Evolutionary conservation across 2,113 vertebrate genomes (phyloP), one percentile per base, ranked within the genome.

Genomic region (Nymphicus hollandicus): DNA sequence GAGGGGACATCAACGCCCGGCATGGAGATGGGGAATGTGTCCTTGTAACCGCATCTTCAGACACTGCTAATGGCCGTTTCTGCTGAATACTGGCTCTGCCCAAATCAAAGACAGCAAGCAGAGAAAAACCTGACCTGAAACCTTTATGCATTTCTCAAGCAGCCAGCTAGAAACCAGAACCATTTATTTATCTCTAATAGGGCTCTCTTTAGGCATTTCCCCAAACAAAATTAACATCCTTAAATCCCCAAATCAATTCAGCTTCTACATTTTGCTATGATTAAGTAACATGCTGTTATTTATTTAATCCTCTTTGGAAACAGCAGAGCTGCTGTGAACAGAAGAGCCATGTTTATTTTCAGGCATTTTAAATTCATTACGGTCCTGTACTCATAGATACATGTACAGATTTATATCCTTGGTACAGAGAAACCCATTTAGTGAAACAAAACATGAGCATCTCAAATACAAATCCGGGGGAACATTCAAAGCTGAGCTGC

Each of bases 301-400:
- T 93, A 77, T 89, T 92, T 93, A 92, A 91, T 87, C 82, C 82
- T 88, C 47, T 94, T 41, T 37, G 61, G 49, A 86, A 96, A 74
- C n/a, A 86, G 80, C 39, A 17, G 46, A 86, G 52, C 77, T 61
- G 68, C 50, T 86, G 63, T 17, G 43, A 94, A 70, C 58, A 66
- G 66, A 86, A 78, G 49, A 84, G 44, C 47, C 47, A 11, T 56
- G 65, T 93, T 96, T 94, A 71, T 84, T 93, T 92, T 78, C 50
- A 79, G 80, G 69, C 53, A n/a, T 68, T 90, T 74, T 6, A 86
- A 74, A 93, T 86, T 81, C 52, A 61, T 93, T 81, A 69, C n/a
- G 11, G 55, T 68, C 15, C 61, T 37, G 4, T 52, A 24, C 52
- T 86, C 20, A 1, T 6, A 41, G 72, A 56, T 24, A 52, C 13